A percentile compares a stretch with the other conserved stretches of the same genome.
Conservation (phyloP, 2,888 invertebrate genomes). For the Brachyptera risi region DNA sequence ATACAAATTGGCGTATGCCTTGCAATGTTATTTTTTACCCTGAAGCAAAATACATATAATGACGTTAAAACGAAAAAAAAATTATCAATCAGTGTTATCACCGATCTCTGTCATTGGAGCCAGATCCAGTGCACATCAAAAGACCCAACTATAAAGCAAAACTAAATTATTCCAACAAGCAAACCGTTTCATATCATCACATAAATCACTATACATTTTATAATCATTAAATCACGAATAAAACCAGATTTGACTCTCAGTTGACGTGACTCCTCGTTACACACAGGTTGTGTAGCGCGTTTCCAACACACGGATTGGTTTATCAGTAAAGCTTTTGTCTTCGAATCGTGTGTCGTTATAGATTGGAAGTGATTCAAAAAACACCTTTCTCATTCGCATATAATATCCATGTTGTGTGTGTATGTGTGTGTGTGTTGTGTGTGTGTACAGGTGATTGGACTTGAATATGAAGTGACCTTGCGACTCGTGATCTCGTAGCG, state of each 20-base stretch:
- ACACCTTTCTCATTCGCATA: not conserved
- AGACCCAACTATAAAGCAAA: too few relatives aligned
- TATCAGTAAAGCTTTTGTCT: not conserved
- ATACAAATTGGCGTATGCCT: too few relatives aligned
- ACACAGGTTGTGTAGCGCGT: too few relatives aligned
- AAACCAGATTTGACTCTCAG: not conserved
- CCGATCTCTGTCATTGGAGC: too few relatives aligned
- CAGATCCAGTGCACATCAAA: too few relatives aligned
- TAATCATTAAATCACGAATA: not conserved
- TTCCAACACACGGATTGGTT: not conserved
- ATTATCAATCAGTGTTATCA: too few relatives aligned
- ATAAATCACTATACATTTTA: too few relatives aligned
- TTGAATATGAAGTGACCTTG: not conserved
- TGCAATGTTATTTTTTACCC: too few relatives aligned
- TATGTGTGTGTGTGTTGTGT: not conserved
- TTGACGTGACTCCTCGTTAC: not conserved
- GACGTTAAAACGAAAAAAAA: too few relatives aligned
- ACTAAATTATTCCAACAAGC: too few relatives aligned
- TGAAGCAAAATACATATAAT: too few relatives aligned
- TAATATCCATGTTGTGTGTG: not conserved
- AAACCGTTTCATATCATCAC: too few relatives aligned
- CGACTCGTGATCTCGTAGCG: not conserved
- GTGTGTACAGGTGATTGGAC: slow-evolving; percentile 4
- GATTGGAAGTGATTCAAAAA: not conserved
- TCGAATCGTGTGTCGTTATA: not conserved